Base-by-base conservation (phyloP, 37 sponge, comb jelly and placozoan species). In the Ephydatia muelleri region DNA sequence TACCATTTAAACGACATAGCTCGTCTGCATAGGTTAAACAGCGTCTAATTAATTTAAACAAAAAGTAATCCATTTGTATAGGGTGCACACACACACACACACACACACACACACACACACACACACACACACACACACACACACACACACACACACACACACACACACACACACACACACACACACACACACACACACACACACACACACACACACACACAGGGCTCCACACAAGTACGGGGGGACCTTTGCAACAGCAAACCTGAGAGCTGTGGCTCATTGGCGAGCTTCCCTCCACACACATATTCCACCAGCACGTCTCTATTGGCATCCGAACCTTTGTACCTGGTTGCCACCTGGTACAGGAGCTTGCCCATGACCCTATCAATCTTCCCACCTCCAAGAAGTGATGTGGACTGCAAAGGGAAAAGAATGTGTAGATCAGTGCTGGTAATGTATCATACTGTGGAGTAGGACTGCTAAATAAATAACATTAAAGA, bases 321-420 rank as follows among this genome's bases (percentile, higher is more conserved):
- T 4, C 73, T 39, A 47, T 85, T 83, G 38, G 83, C 77, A 49
- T 79, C 70, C 0, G 87, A 70, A 0, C 91, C 93, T 85, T 89
- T 92, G 68, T 93, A 90, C 67, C 92, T 66, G n/a, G 95, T 89
- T 5, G 95, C 93, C 23, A 92, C 77, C 72, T 88, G 86, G 77
- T 97, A 97, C 37, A 97, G 83, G n/a, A 97, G 75, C 66, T 86
- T 92, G 0, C 95, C 97, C 47, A 90, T 47, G 16, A 14, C 38
- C 70, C 84, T 89, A 49, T 88, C 89, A 8, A 97, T 49, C 47
- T 43, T n/a, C 16, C 29, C 85, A n/a, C 32, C 74, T 12, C 69
- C 67, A 79, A 87, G 34, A 4, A 43, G 47, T 4, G 47, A 43
- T 8, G 8, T 43, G 8, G 47, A 43, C 47, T 43, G 8, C 8